These are phyloP conservation scores for Pandemis heparana DNA, from an alignment of 2,888 invertebrate genomes.

Conservation along the genomic window DNA sequence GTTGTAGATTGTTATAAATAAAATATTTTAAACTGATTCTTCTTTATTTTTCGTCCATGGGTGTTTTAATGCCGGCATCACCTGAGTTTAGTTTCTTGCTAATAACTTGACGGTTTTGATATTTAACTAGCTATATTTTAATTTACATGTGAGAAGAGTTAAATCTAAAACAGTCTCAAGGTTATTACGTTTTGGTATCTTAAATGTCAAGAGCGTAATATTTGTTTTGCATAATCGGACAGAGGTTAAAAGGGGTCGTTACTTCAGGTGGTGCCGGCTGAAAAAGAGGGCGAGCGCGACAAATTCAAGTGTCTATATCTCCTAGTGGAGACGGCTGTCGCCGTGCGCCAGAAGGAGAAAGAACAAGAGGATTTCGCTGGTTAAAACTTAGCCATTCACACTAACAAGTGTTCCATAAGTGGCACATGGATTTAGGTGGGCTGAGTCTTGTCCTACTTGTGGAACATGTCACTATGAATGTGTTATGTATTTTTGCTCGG, in stretches of 20 bases:
- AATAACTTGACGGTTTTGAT: conserved; percentile 19
- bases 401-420: neutral
- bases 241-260: conserved; percentile 45
- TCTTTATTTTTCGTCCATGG: conserved; percentile 53
- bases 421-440: neutral
- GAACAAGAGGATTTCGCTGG: conserved; percentile 59
- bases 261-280: conserved; percentile 72
- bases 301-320: conserved; percentile 76
- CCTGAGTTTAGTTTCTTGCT: conserved; percentile 53
- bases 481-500: too few species aligned
- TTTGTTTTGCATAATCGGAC: conserved; percentile 43
- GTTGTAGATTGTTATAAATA: conserved; percentile 60
- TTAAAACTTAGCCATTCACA: neutral
- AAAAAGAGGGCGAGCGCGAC: conserved; percentile 59
- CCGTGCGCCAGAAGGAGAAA: conserved; percentile 73
- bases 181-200: neutral
- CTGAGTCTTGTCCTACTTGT: neutral
- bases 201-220: neutral
- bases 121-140: neutral
- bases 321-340: conserved; percentile 75
- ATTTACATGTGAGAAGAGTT: neutral
- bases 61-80: conserved; percentile 81
- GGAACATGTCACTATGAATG: neutral
- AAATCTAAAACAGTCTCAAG: neutral
- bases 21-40: conserved; percentile 46